Conservation (phyloP, 1,140 invertebrate species). For the Belonocnema kinseyi region DNA sequence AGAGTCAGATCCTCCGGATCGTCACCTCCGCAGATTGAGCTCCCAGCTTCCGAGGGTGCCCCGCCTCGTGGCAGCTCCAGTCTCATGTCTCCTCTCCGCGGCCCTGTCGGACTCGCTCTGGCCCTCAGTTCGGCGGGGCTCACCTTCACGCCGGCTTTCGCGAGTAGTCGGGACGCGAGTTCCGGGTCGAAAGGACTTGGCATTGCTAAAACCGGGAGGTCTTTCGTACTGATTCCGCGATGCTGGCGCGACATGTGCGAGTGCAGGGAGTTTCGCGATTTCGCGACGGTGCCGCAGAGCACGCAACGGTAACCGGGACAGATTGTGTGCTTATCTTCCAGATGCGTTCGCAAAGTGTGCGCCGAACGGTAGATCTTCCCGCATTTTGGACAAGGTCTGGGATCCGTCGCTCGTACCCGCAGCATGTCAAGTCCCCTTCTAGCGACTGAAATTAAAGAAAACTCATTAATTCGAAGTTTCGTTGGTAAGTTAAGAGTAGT, state of each 20-base stretch:
- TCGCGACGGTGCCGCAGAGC: constrained; percentile 92
- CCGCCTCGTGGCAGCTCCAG: constrained; percentile 80
- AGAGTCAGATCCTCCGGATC: constrained; percentile 89
- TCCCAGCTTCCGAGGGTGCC: constrained; percentile 81
- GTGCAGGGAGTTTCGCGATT: constrained; percentile 92
- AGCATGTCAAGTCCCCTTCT: constrained; percentile 87
- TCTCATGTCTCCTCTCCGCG: constrained; percentile 85
- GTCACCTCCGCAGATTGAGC: constrained; percentile 84
- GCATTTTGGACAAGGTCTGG: constrained; percentile 92
- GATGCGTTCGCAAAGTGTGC: constrained; percentile 91
- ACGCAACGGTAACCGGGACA: constrained; percentile 94
- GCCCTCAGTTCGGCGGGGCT: constrained; percentile 88
- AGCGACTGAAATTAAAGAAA: constrained; percentile 77
- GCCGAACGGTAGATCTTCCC: constrained; percentile 94
- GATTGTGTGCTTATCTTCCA: constrained; percentile 94
- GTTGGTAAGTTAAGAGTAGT: constrained; percentile 5
- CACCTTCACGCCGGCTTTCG: constrained; percentile 91
- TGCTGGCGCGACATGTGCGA: constrained; percentile 95
- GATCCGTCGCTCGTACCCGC: constrained; percentile 91
- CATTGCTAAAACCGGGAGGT: constrained; percentile 92
- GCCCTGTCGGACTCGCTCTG: constrained; percentile 88
- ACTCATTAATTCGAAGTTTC: constrained; percentile 23
- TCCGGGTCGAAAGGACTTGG: constrained; percentile 93
- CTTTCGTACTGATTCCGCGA: constrained; percentile 93
- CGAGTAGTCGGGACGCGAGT: constrained; percentile 85